These are phyloP conservation scores for Drosophila tristis DNA, from an alignment of 1,140 invertebrate species.

Conservation along the genomic window DNA sequence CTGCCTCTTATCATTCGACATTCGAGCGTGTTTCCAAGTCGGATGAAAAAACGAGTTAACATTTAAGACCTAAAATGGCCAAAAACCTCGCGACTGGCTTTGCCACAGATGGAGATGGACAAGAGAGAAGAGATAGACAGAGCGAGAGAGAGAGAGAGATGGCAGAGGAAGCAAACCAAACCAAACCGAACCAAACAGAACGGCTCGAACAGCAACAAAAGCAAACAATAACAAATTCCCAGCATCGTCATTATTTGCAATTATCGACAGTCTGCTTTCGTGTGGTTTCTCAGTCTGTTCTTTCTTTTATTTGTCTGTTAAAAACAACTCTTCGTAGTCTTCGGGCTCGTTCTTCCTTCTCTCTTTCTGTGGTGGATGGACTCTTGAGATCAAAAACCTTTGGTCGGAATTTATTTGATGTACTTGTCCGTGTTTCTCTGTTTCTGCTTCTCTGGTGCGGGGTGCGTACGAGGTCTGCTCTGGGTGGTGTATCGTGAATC, in stretches of 20 bases:
- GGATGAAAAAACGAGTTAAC: conserved; percentile 72
- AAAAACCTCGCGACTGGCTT: conserved; percentile 37
- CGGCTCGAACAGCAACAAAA: conserved; percentile 32
- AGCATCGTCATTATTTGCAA: conserved; percentile 79
- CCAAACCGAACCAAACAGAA: conserved; percentile 10
- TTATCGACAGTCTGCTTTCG: conserved; percentile 75
- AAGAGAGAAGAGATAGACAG: conserved; percentile 9
- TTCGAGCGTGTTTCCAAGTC: conserved; percentile 59
- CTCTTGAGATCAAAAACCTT: conserved; percentile 77
- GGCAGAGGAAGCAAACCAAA: conserved; percentile 47
- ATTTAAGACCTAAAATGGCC: conserved; percentile 77
- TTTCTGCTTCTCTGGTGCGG: conserved; percentile 1
- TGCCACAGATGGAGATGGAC: conserved; percentile 22
- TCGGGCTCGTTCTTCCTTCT: conserved; percentile 4
- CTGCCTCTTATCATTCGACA: conserved; percentile 71
- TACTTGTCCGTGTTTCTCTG: conserved; percentile 8
- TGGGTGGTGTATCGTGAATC: no score
- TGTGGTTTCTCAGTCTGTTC: conserved; percentile 49
- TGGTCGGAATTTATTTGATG: conserved; percentile 10
- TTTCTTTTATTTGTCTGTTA: conserved; percentile 58
- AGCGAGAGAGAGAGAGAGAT: conserved; percentile 27
- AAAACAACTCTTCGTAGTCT: conserved; percentile 57
- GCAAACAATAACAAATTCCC: conserved; percentile 61
- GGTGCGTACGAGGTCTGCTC: neutral
- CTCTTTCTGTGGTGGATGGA: no score